Percentiles rank a stretch among this genome's conserved stretches.
These are phyloP conservation scores for Paramisgurnus dabryanus DNA, from an alignment of 2,113 vertebrate species.

Conservation along the genomic window DNA sequence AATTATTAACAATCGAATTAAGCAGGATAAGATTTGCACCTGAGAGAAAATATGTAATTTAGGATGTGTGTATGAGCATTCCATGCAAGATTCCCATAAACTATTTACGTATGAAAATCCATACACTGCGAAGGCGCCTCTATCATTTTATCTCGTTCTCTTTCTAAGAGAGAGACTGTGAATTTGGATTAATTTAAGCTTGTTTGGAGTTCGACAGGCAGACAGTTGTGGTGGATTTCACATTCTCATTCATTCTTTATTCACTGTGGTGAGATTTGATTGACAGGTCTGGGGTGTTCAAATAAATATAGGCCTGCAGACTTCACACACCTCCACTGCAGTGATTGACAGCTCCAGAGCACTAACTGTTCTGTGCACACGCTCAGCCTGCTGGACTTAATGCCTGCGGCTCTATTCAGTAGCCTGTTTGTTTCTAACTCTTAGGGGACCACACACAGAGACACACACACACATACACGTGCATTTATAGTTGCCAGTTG, in stretches of 20 bases:
- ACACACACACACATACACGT: slow-evolving; percentile 38
- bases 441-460: slow-evolving; percentile 30
- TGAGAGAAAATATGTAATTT: too few species aligned
- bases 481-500: slow-evolving; percentile 3
- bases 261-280: slow-evolving; percentile 46
- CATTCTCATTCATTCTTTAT: slow-evolving; percentile 43
- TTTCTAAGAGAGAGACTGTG: neutral
- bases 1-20: neutral
- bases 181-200: slow-evolving; percentile 7
- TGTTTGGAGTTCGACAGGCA: slow-evolving; percentile 4
- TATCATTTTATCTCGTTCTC: neutral
- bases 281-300: slow-evolving; percentile 55
- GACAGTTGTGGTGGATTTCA: slow-evolving; percentile 35
- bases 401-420: slow-evolving; percentile 48
- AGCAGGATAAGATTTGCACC: too few species aligned
- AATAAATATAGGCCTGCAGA: slow-evolving; percentile 57
- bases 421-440: slow-evolving; percentile 48
- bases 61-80: too few species aligned
- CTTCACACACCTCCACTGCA: slow-evolving; percentile 48
- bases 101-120: too few species aligned
- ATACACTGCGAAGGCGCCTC: neutral
- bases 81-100: too few species aligned
- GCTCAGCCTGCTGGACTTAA: slow-evolving; percentile 47
- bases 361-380: slow-evolving; percentile 36
- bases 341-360: slow-evolving; percentile 55